phyloP scores from a whole-genome alignment of 2,888 invertebrate genomes.

The Hirtodrosophila trivittata region DNA sequence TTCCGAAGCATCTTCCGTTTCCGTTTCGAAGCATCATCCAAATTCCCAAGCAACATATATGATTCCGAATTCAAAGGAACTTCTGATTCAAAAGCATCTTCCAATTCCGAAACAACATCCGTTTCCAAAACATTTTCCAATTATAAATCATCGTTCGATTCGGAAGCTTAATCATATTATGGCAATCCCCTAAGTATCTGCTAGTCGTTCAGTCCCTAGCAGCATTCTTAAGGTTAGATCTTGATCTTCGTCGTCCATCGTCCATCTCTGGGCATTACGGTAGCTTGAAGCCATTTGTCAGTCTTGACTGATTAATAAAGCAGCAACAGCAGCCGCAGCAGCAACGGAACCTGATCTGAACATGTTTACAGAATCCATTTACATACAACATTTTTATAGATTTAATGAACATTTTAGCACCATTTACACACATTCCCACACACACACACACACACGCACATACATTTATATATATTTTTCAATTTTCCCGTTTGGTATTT shows the following conservation, averaged over 20 bases:
- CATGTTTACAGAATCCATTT: slow-evolving; percentile 55
- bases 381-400: slow-evolving; percentile 45
- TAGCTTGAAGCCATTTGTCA: slow-evolving; percentile 60
- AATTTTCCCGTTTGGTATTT: slow-evolving; percentile 40
- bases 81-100: too few species aligned
- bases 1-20: too few species aligned
- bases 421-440: slow-evolving; percentile 17
- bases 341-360: slow-evolving; percentile 43
- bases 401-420: slow-evolving; percentile 54
- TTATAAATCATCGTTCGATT: too few species aligned
- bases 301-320: slow-evolving; percentile 43
- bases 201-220: slow-evolving; percentile 20
- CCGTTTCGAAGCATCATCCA: too few species aligned
- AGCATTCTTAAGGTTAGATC: slow-evolving; percentile 18
- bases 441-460: too few species aligned
- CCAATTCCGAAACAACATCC: too few species aligned
- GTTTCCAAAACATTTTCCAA: too few species aligned
- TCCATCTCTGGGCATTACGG: slow-evolving; percentile 28
- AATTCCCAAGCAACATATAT: too few species aligned
- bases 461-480: slow-evolving; percentile 18
- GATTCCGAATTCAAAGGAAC: too few species aligned
- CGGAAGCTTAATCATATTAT: not conserved
- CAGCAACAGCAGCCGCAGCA: not conserved
- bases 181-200: slow-evolving; percentile 19
- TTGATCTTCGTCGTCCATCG: not conserved